Evolutionary conservation across 2,113 vertebrate genomes (phyloP).

Genomic region (Tetrax tetrax): DNA sequence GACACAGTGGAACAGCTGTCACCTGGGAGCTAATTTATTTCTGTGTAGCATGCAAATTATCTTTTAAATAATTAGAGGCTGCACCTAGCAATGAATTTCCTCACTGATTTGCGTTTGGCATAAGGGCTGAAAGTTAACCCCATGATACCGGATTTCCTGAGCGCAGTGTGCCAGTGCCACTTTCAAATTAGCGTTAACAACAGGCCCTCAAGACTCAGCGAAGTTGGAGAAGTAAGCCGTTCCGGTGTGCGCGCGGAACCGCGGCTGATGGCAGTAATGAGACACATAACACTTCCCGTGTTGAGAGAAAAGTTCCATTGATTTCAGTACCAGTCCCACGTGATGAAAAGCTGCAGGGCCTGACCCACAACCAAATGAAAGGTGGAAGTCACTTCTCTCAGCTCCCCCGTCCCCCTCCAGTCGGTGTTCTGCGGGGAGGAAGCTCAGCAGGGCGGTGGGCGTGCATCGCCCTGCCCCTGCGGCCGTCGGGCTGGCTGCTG

Average conservation of each 20-base stretch:
- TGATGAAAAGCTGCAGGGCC: background rate
- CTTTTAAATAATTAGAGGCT: constrained; percentile 65
- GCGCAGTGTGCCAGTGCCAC: background rate
- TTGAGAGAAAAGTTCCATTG: background rate
- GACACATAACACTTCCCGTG: background rate
- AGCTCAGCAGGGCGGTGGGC: background rate
- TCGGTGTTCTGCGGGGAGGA: background rate
- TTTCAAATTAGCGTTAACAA: constrained; percentile 37
- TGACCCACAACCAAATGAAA: background rate
- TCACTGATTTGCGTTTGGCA: background rate
- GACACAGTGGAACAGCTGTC: constrained; percentile 54
- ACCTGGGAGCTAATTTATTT: constrained; percentile 71
- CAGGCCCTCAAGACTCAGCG: background rate
- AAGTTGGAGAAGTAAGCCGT: background rate
- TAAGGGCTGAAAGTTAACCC: constrained; percentile 32
- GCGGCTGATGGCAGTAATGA: background rate
- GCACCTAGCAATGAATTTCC: constrained; percentile 59
- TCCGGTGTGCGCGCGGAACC: rapidly evolving
- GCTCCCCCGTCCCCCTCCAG: background rate
- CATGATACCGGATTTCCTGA: constrained; percentile 37
- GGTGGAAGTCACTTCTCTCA: background rate
- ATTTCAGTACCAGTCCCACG: background rate
- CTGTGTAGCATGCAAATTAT: constrained; percentile 65
- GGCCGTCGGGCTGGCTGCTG: background rate
- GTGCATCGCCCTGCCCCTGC: background rate